Conservation (phyloP, 92 coral and sea anemone species). For the Isaurus tuberculatus region DNA sequence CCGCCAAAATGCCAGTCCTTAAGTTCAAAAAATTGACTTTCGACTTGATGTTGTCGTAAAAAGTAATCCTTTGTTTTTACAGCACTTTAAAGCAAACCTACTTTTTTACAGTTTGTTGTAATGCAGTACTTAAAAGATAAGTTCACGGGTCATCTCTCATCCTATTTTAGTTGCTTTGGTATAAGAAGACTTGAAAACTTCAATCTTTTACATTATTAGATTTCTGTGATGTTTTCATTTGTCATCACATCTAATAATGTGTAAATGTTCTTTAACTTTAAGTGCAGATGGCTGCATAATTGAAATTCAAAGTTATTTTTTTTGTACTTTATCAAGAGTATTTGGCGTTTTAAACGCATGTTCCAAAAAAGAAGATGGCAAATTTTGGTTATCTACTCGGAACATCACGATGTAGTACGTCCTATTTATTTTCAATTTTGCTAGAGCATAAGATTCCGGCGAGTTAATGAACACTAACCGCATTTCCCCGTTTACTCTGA, state of each 20-base stretch:
- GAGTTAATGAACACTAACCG: neutral
- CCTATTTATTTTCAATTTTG: constrained; percentile 19
- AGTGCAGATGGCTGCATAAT: no score
- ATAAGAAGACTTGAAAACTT: neutral
- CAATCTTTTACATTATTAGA: neutral
- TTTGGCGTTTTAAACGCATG: neutral
- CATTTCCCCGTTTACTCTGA: neutral
- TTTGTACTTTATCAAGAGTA: neutral
- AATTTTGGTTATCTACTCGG: neutral
- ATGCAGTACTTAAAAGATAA: neutral
- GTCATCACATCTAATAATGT: no score
- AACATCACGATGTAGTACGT: neutral
- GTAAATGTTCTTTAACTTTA: no score
- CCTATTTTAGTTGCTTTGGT: neutral
- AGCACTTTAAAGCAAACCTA: neutral
- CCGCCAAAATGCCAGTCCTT: constrained; percentile 22
- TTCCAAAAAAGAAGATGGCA: neutral
- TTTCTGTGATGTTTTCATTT: neutral
- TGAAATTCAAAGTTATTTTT: no score
- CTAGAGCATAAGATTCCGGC: neutral
- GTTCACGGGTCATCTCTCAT: neutral
- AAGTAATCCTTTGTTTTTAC: constrained; percentile 24
- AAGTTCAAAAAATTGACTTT: constrained; percentile 27
- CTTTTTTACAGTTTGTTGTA: neutral
- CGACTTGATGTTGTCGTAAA: constrained; percentile 14